These are phyloP conservation scores for Nephrotoma guestfalica DNA, from an alignment of 2,888 invertebrate species.

Conservation along the genomic window DNA sequence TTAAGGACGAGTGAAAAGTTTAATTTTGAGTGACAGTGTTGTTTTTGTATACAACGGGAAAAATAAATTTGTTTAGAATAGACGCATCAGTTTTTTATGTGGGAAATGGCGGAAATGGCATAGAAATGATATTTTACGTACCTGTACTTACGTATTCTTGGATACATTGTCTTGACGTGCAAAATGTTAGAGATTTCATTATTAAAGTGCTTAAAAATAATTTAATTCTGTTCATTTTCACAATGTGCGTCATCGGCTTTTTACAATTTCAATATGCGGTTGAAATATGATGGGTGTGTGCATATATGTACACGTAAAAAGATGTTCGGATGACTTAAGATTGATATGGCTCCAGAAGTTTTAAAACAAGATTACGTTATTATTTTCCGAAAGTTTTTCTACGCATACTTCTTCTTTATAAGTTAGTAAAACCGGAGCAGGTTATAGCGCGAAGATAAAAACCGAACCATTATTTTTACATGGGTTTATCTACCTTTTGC, in stretches of 20 bases:
- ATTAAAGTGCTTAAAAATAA: neutral
- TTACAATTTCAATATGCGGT: too few relatives aligned
- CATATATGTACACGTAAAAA: too few relatives aligned
- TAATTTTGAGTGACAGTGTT: neutral
- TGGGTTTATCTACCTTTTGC: too few relatives aligned
- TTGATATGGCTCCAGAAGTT: too few relatives aligned
- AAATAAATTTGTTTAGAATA: neutral
- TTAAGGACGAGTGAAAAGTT: neutral
- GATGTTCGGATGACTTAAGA: too few relatives aligned
- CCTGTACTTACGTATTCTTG: neutral
- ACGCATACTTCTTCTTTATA: too few relatives aligned
- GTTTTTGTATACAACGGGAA: neutral
- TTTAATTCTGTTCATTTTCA: neutral
- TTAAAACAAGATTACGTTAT: too few relatives aligned
- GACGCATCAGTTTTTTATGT: neutral
- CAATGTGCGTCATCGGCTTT: neutral
- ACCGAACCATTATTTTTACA: too few relatives aligned
- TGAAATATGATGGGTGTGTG: too few relatives aligned
- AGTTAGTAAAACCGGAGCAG: too few relatives aligned
- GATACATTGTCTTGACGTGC: neutral
- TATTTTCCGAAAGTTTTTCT: too few relatives aligned
- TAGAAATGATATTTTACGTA: neutral
- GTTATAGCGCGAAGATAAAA: too few relatives aligned
- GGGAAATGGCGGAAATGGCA: neutral
- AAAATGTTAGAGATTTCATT: neutral